phyloP scores from a whole-genome alignment of 64 coral and sea anemone species.

The Stylophora pistillata region DNA sequence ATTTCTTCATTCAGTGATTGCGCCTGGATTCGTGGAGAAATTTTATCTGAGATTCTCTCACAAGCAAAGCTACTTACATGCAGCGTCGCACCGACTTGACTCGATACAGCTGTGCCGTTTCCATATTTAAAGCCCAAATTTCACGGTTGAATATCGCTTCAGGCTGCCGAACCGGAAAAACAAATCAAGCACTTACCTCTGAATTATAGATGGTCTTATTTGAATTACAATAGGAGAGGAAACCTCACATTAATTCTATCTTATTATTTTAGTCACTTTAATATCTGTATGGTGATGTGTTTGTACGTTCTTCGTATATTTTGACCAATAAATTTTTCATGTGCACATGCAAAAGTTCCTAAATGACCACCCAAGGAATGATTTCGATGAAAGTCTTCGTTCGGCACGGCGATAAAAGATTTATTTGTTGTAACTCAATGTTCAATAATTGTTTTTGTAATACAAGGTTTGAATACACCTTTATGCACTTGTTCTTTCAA shows the following conservation, averaged over 20 bases:
- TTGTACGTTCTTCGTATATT: neutral
- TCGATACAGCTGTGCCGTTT: neutral
- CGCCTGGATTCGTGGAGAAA: neutral
- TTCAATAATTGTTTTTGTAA: neutral
- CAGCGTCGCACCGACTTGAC: neutral
- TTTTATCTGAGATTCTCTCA: neutral
- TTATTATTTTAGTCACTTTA: neutral
- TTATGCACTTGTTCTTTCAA: neutral
- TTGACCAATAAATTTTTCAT: neutral
- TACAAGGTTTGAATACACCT: neutral
- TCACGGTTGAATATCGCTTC: neutral
- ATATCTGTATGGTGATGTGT: neutral
- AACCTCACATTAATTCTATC: neutral
- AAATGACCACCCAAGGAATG: neutral
- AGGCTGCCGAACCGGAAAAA: constrained; percentile 17
- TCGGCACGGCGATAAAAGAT: neutral
- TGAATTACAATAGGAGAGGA: constrained; percentile 11
- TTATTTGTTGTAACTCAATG: neutral
- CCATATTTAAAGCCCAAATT: neutral
- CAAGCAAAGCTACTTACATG: neutral
- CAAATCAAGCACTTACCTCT: neutral
- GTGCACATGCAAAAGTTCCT: neutral
- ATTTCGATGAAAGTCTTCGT: neutral
- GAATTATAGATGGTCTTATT: constrained; percentile 32
- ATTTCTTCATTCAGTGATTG: too few species aligned